A percentile compares a stretch with the other conserved stretches of the same genome.
Conservation (phyloP, 2,113 vertebrate species). For the Onychorhynchus coronatus region DNA sequence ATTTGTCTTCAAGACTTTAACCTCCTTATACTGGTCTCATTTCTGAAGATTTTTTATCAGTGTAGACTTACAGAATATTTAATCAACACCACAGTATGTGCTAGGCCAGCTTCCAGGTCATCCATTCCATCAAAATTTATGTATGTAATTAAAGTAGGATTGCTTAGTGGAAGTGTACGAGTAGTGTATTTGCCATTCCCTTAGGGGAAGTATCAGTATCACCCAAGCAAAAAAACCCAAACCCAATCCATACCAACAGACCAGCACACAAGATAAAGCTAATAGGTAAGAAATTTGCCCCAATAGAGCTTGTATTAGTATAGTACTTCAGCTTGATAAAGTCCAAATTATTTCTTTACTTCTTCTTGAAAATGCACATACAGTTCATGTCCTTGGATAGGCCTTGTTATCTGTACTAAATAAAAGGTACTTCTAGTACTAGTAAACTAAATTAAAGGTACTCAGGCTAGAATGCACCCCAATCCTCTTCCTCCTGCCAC, state of each 20-base stretch:
- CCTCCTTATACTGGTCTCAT: neutral
- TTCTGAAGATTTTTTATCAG: neutral
- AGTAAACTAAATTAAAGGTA: neutral
- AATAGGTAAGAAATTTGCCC: neutral
- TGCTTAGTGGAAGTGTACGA: neutral
- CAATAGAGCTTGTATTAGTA: neutral
- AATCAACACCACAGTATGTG: neutral
- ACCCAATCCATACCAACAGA: neutral
- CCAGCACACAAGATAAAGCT: fast-evolving
- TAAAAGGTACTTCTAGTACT: neutral
- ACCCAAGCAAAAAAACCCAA: neutral
- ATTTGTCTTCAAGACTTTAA: neutral
- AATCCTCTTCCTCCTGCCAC: neutral
- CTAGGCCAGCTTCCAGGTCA: neutral
- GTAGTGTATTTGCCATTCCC: neutral
- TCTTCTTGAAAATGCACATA: neutral
- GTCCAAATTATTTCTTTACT: neutral
- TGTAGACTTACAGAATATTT: neutral
- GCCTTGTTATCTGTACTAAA: neutral
- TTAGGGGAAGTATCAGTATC: neutral
- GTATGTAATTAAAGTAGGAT: neutral
- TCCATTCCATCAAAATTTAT: neutral
- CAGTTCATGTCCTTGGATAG: neutral
- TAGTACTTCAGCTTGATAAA: neutral
- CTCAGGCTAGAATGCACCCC: neutral